Evolutionary conservation across 2,888 invertebrate species (phyloP).

Genomic region (Lasioglossum calceatum): DNA sequence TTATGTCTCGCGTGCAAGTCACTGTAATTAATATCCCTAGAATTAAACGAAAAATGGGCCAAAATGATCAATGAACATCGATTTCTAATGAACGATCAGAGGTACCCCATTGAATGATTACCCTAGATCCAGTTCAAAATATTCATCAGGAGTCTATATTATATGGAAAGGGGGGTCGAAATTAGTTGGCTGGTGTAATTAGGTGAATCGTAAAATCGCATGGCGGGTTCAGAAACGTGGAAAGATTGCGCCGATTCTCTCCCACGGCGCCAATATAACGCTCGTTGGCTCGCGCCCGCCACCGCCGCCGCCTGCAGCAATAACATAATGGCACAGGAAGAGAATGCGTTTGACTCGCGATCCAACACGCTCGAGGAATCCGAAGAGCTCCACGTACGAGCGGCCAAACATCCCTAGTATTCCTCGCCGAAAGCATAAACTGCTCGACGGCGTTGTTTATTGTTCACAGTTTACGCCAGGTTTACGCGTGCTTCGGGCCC

Average conservation of each 20-base stretch:
- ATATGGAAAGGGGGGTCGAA: neutral
- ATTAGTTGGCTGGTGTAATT: neutral
- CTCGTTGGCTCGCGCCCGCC: constrained; percentile 63
- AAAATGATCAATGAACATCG: too few species aligned
- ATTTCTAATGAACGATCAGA: too few species aligned
- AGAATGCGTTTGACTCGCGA: constrained; percentile 82
- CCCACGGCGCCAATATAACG: constrained; percentile 66
- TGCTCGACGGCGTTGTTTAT: constrained; percentile 69
- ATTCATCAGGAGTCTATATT: neutral
- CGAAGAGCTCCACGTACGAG: constrained; percentile 76
- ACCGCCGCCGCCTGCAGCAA: constrained; percentile 67
- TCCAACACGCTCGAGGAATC: constrained; percentile 82
- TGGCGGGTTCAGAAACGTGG: constrained; percentile 23
- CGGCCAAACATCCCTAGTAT: constrained; percentile 80
- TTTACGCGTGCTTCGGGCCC: constrained; percentile 60
- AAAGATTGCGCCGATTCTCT: constrained; percentile 54
- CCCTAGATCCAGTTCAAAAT: neutral
- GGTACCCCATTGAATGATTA: too few species aligned
- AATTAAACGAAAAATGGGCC: too few species aligned
- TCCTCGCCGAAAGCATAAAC: constrained; percentile 75
- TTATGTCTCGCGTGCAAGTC: too few species aligned
- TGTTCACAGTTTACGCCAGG: constrained; percentile 63
- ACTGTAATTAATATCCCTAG: too few species aligned
- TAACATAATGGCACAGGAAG: constrained; percentile 80
- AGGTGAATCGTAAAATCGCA: neutral